Evolutionary conservation across 1,140 invertebrate genomes (phyloP), one percentile per base, ranked within the genome.

Genomic region (Magallana angulata): DNA sequence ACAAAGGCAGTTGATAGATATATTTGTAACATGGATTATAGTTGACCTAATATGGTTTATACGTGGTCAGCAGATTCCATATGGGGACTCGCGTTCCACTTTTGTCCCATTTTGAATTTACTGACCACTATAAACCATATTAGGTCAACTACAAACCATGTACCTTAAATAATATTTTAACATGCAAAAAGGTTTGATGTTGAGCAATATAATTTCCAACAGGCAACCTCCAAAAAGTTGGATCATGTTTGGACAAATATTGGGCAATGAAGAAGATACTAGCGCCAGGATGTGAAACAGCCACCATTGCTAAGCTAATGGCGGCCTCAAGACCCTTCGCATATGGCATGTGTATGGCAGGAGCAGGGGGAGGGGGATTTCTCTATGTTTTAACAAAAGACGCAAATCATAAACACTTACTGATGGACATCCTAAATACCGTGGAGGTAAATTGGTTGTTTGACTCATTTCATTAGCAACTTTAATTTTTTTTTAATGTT

Each of bases 281-380:
- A 90, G 95, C 95, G n/a, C 94, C 95, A 14, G 95, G 95, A 9
- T 95, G 94, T 93, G 95, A 96, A 89, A 94, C 95, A 0, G 88
- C 89, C 18, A 91, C 91, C 48, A 93, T 95, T 11, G 90, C 90
- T 36, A 85, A 90, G 18, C 92, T 95, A 48, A 95, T 95, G 92
- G 76, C 87, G 12, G 87, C 91, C 6, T 85, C 95, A 0, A 87
- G 91, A 62, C 94, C 94, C 7, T 90, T 93, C 85, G 89, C 92
- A 60, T 88, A 92, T 81, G 95, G 95, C 18, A 92, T 93, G 90
- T 93, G 91, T 84, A 91, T 95, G 89, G 94, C 94, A 11, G 95
- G 95, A 11, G 95, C 95, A n/a, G 95, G 95, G 12, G 95, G 95
- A 7, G 95, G 95, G 4, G 95, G 95, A 3, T 95, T 95, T 88